Evolutionary conservation across 2,113 vertebrate genomes (phyloP).

Genomic region (Choloepus hoffmanni): DNA sequence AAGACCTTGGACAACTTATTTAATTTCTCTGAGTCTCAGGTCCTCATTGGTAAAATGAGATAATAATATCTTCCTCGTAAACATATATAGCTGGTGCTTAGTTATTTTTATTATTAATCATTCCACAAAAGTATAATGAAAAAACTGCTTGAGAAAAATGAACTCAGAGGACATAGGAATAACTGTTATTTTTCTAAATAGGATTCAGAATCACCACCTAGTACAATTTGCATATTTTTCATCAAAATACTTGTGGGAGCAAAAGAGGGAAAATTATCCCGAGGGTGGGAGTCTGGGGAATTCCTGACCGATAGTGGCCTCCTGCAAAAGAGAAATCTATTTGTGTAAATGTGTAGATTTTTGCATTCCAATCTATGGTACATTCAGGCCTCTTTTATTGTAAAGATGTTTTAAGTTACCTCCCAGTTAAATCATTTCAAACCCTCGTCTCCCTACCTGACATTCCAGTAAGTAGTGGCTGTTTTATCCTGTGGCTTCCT

Average conservation of each 20-base stretch:
- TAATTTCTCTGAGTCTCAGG: conserved; percentile 44
- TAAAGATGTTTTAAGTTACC: conserved; percentile 35
- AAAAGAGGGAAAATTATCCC: conserved; percentile 34
- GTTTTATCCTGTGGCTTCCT: neutral
- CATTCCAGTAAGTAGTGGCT: neutral
- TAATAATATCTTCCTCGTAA: conserved; percentile 33
- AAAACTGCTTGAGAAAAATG: conserved; percentile 53
- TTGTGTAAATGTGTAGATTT: conserved; percentile 33
- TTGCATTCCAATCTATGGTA: neutral
- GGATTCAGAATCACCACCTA: neutral
- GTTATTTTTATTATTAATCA: conserved; percentile 50
- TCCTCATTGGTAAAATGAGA: conserved; percentile 61
- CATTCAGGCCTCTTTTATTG: conserved; percentile 5
- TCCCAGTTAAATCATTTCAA: neutral
- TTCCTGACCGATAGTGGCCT: conserved; percentile 1
- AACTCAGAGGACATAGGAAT: neutral
- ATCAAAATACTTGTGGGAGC: neutral
- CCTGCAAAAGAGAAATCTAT: conserved; percentile 43
- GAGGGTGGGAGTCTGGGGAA: neutral
- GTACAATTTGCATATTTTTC: neutral
- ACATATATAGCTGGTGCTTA: neutral
- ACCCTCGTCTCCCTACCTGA: neutral
- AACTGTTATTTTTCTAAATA: conserved; percentile 42
- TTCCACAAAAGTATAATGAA: neutral
- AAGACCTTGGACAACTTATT: conserved; percentile 71